A percentile compares a stretch with the other conserved stretches of the same genome.
Evolutionary conservation across 2,888 invertebrate species (phyloP).

Genomic region (Zygogramma bicolorata): DNA sequence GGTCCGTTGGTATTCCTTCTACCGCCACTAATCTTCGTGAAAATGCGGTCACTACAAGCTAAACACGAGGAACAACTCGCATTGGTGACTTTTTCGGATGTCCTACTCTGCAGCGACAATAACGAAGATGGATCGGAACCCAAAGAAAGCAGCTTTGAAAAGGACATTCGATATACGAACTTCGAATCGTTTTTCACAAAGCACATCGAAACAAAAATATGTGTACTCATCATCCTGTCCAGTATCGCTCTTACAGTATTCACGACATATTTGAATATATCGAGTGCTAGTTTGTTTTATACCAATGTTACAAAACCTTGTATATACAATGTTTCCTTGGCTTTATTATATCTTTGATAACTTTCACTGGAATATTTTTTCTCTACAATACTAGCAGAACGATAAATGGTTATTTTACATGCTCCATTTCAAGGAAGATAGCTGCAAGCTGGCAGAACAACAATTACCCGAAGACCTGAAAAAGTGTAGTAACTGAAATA

Average conservation of each 20-base stretch:
- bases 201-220: constrained; percentile 58
- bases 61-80: constrained; percentile 54
- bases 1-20: constrained; percentile 87
- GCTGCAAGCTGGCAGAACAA: no score
- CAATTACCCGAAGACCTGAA: no score
- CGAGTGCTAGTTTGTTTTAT: constrained; percentile 72
- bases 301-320: constrained; percentile 81
- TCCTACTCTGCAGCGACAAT: constrained; percentile 35
- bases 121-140: constrained; percentile 19
- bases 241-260: constrained; percentile 76
- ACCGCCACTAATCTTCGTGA: constrained; percentile 85
- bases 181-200: constrained; percentile 29
- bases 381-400: background rate
- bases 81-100: constrained; percentile 49
- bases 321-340: constrained; percentile 71
- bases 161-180: background rate
- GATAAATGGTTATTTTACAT: no score
- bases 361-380: background rate
- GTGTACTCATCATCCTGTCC: constrained; percentile 71
- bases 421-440: no score
- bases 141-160: constrained; percentile 38
- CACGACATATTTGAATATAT: constrained; percentile 79
- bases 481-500: no score
- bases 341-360: constrained; percentile 48
- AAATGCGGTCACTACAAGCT: constrained; percentile 71